Conservation (phyloP, 2,113 vertebrate genomes). For the Microtus pennsylvanicus region DNA sequence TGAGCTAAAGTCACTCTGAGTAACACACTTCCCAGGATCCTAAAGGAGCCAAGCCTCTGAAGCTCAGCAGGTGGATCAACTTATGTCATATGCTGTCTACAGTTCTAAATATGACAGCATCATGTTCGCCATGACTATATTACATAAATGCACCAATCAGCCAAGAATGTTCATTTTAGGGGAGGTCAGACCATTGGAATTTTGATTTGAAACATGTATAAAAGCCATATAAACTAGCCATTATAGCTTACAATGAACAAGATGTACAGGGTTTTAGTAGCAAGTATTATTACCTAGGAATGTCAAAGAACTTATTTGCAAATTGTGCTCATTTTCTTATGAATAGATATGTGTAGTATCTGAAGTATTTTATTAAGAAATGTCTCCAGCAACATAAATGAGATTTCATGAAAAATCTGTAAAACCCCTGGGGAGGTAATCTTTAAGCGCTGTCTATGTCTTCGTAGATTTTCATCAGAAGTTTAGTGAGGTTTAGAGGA, state of each 20-base stretch:
- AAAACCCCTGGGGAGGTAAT: neutral
- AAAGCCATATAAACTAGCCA: neutral
- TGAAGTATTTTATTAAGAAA: slow-evolving; percentile 44
- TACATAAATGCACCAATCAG: neutral
- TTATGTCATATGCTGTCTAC: neutral
- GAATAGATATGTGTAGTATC: neutral
- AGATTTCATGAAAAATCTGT: slow-evolving; percentile 14
- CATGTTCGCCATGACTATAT: neutral
- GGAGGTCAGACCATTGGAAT: neutral
- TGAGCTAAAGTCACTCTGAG: neutral
- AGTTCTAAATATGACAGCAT: slow-evolving; percentile 10
- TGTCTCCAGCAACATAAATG: neutral
- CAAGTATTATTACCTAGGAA: neutral
- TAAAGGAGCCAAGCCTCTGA: neutral
- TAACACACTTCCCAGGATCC: neutral
- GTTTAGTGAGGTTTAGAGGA: neutral
- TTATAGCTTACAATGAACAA: neutral
- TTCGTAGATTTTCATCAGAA: slow-evolving; percentile 9
- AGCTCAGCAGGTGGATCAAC: neutral
- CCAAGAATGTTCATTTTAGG: neutral
- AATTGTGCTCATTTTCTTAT: neutral
- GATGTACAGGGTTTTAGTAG: neutral
- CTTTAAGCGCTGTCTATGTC: neutral
- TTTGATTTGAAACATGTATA: neutral
- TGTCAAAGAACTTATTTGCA: neutral